Percentiles rank a stretch among this genome's conserved stretches.
Conservation (phyloP, 2,888 invertebrate species). For the Ganaspis brasiliensis region DNA sequence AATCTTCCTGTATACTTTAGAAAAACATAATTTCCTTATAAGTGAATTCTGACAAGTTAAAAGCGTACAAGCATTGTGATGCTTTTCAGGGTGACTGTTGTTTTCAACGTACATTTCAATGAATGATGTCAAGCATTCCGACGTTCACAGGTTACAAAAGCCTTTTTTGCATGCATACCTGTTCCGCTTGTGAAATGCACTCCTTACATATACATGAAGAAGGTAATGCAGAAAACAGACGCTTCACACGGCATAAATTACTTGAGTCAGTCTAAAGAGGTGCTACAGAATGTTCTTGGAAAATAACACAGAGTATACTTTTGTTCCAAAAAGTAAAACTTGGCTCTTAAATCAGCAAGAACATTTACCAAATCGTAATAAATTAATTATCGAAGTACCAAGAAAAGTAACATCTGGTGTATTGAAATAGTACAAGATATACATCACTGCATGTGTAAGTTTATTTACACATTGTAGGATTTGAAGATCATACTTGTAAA, state of each 20-base stretch:
- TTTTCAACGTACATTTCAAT: not conserved
- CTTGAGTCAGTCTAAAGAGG: not conserved
- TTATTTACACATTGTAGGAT: too few species aligned
- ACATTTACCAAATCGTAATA: not conserved
- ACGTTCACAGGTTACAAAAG: constrained; percentile 23
- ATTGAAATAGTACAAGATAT: too few species aligned
- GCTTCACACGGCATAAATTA: constrained; percentile 41
- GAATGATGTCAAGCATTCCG: constrained; percentile 14
- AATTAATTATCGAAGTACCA: too few species aligned
- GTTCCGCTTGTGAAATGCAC: constrained; percentile 27
- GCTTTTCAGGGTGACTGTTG: not conserved
- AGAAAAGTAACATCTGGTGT: too few species aligned
- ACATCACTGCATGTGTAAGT: too few species aligned
- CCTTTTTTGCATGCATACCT: constrained; percentile 37
- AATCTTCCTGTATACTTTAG: constrained; percentile 8
- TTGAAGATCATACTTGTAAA: too few species aligned
- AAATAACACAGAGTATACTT: constrained; percentile 1
- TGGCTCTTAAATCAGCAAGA: not conserved
- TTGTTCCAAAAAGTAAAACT: not conserved
- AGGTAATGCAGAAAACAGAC: constrained; percentile 17
- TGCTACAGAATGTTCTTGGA: constrained; percentile 7
- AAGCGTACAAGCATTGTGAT: not conserved
- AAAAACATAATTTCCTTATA: constrained; percentile 1
- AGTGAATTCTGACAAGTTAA: not conserved
- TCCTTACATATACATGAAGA: constrained; percentile 30